A percentile compares a stretch with the other conserved stretches of the same genome.
phyloP scores from a whole-genome alignment of 1,140 invertebrate genomes.

The Apis florea region DNA sequence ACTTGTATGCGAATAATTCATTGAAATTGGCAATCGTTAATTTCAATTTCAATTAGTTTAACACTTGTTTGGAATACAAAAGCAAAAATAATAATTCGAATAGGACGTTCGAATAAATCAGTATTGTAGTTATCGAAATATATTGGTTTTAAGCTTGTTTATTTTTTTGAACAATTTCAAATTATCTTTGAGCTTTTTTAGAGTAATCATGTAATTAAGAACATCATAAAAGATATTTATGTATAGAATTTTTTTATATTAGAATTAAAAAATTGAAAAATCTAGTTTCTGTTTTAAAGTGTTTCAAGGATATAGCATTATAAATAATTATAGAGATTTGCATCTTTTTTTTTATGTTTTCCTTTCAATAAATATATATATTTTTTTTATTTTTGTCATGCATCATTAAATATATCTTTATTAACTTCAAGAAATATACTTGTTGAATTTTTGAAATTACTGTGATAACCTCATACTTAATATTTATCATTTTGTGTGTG shows the following conservation, averaged over 20 bases:
- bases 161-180: not conserved
- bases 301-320: not conserved
- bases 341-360: not conserved
- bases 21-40: not conserved
- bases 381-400: too few species aligned
- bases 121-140: not conserved
- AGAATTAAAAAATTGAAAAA: not conserved
- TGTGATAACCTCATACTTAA: too few species aligned
- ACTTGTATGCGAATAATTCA: not conserved
- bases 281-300: not conserved
- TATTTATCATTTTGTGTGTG: too few species aligned
- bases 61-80: not conserved
- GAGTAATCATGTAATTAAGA: too few species aligned
- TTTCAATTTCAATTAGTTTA: not conserved
- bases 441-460: too few species aligned
- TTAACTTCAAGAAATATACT: too few species aligned
- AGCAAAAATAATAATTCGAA: not conserved
- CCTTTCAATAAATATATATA: too few species aligned
- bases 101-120: not conserved
- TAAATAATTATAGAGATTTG: not conserved
- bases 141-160: not conserved
- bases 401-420: too few species aligned
- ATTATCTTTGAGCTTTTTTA: not conserved
- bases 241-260: not conserved
- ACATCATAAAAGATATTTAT: not conserved